These are phyloP conservation scores for Furcula furcula DNA, from an alignment of 2,888 invertebrate genomes.

Conservation along the genomic window DNA sequence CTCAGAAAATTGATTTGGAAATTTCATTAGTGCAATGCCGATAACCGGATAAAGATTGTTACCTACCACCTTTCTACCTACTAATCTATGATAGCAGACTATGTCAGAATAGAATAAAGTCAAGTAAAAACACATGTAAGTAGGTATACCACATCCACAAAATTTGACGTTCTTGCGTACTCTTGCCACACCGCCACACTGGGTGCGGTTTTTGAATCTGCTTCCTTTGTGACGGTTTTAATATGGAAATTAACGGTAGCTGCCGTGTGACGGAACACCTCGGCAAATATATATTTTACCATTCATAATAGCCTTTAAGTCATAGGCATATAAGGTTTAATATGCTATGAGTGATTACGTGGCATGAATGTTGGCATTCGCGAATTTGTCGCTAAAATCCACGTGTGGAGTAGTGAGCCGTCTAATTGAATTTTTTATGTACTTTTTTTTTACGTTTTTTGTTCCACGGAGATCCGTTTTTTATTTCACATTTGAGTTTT, in stretches of 20 bases:
- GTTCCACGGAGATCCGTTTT: constrained; percentile 27
- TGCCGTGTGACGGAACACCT: constrained; percentile 69
- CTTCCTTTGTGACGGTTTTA: constrained; percentile 81
- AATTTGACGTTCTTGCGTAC: constrained; percentile 13
- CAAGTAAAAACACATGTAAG: not conserved
- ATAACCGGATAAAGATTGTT: too few relatives aligned
- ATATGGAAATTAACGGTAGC: constrained; percentile 81
- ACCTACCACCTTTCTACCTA: too few relatives aligned
- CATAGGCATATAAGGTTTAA: constrained; percentile 27
- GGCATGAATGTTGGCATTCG: constrained; percentile 12
- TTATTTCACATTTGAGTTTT: constrained; percentile 11
- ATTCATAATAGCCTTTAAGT: constrained; percentile 32
- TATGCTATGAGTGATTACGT: constrained; percentile 19
- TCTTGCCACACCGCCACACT: constrained; percentile 40
- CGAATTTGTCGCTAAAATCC: constrained; percentile 58
- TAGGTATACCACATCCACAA: constrained; percentile 37
- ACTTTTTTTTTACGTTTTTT: constrained; percentile 32
- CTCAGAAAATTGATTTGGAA: too few relatives aligned
- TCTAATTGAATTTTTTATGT: constrained; percentile 67
- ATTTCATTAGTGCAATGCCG: too few relatives aligned
- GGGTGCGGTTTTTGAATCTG: constrained; percentile 79
- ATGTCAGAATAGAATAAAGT: too few relatives aligned
- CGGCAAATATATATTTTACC: constrained; percentile 53
- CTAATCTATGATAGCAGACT: too few relatives aligned
- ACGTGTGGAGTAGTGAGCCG: constrained; percentile 39